These are phyloP conservation scores for Epiblema foenella DNA, from an alignment of 2,888 invertebrate species.

Conservation along the genomic window DNA sequence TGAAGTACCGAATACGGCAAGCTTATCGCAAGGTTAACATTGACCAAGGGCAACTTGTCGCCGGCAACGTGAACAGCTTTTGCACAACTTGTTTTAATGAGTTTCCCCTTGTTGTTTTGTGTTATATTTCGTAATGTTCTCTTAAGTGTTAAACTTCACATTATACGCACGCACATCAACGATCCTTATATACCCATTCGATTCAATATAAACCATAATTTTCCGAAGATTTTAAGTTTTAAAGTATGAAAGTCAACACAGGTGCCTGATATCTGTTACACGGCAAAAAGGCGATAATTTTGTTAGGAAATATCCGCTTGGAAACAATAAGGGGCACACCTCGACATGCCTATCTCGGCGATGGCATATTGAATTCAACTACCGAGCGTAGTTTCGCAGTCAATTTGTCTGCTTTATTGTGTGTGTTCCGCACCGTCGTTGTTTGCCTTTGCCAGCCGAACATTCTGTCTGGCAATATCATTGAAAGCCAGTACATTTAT, in stretches of 20 bases:
- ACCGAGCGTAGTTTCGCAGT: constrained; percentile 70
- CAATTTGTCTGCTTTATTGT: constrained; percentile 79
- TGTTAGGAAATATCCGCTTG: constrained; percentile 64
- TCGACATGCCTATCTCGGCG: constrained; percentile 53
- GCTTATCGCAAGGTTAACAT: constrained; percentile 44
- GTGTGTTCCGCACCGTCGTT: constrained; percentile 63
- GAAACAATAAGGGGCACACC: constrained; percentile 73
- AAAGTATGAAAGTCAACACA: constrained; percentile 11
- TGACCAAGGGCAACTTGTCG: constrained; percentile 42
- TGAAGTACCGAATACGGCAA: constrained; percentile 34
- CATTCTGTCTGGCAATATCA: constrained; percentile 53
- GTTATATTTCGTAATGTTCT: constrained; percentile 33
- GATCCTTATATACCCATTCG: neutral
- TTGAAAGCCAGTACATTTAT: constrained; percentile 54
- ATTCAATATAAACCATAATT: neutral
- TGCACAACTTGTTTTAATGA: constrained; percentile 45
- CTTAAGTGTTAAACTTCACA: constrained; percentile 17
- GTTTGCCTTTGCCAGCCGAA: constrained; percentile 53
- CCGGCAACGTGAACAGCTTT: constrained; percentile 39
- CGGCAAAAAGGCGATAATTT: constrained; percentile 54
- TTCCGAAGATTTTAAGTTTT: neutral
- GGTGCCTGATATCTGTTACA: constrained; percentile 15
- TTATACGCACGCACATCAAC: neutral
- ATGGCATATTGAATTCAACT: constrained; percentile 68
- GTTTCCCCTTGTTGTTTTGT: constrained; percentile 42